Percentiles rank a stretch among this genome's conserved stretches.
Conservation (phyloP, 2,113 vertebrate species). For the Nycticryphes semicollaris region DNA sequence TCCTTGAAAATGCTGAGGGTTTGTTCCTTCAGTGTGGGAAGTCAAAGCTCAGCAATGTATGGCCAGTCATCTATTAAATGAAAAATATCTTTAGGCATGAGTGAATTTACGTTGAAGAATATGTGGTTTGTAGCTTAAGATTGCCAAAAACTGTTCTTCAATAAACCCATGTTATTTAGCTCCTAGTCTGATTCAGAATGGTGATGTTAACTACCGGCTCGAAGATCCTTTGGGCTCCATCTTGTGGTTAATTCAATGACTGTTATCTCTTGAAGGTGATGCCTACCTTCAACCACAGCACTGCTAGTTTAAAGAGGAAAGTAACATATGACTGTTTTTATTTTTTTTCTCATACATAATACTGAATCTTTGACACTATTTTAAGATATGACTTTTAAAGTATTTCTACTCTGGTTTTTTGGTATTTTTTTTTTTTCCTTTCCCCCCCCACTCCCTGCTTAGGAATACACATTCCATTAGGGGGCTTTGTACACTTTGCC, state of each 20-base stretch:
- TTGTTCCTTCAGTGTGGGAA: background rate
- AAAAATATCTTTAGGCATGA: background rate
- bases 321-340: background rate
- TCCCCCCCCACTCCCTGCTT: background rate
- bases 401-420: background rate
- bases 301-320: background rate
- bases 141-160: background rate
- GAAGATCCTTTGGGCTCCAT: constrained; percentile 27
- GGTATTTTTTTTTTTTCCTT: fast-evolving
- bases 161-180: background rate
- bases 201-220: background rate
- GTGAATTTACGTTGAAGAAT: background rate
- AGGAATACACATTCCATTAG: background rate
- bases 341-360: background rate
- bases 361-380: background rate
- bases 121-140: background rate
- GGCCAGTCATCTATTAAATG: background rate
- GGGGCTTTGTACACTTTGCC: background rate
- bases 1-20: background rate
- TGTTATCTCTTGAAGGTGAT: background rate
- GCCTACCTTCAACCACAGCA: background rate
- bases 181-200: background rate
- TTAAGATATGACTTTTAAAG: background rate
- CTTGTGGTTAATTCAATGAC: constrained; percentile 3
- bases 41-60: background rate